phyloP scores from a whole-genome alignment of 2,797 vertebrate species.

The Tadarida brasiliensis region DNA sequence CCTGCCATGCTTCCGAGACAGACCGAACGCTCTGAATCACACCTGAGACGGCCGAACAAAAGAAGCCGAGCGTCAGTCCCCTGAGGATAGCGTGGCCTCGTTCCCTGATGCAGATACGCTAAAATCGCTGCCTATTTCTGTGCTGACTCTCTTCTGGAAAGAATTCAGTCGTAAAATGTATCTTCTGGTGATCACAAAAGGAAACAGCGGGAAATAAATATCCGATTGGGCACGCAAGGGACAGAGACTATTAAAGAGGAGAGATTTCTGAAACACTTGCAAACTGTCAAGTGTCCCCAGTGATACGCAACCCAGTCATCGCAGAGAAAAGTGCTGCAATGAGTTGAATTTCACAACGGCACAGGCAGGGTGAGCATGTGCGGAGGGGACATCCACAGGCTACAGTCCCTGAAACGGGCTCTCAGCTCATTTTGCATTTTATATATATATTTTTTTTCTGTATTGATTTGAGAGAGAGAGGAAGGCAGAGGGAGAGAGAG shows the following conservation, averaged over 20 bases:
- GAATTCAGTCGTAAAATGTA: constrained; percentile 22
- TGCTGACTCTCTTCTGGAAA: constrained; percentile 13
- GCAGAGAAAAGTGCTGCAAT: background rate
- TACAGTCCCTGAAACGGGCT: too few relatives aligned
- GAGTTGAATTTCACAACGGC: background rate
- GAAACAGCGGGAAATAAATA: background rate
- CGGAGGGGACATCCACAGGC: background rate
- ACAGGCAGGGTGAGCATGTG: rapidly evolving
- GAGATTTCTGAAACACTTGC: background rate
- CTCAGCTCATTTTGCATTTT: too few relatives aligned
- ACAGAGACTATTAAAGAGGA: background rate
- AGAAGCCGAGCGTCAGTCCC: background rate
- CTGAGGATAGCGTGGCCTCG: background rate
- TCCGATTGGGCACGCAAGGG: background rate
- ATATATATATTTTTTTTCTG: too few relatives aligned
- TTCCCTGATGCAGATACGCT: background rate
- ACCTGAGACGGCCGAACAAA: background rate
- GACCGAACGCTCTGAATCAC: constrained; percentile 9
- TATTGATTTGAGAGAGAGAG: too few relatives aligned
- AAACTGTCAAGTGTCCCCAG: background rate
- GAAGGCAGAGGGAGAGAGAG: too few relatives aligned
- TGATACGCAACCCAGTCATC: too few relatives aligned
- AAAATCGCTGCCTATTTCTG: constrained; percentile 12
- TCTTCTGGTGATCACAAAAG: constrained; percentile 11
- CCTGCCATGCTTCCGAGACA: background rate